A percentile compares a stretch with the other conserved stretches of the same genome.
Evolutionary conservation across 2,797 vertebrate genomes (phyloP).

Genomic region (Oryzias sinensis): DNA sequence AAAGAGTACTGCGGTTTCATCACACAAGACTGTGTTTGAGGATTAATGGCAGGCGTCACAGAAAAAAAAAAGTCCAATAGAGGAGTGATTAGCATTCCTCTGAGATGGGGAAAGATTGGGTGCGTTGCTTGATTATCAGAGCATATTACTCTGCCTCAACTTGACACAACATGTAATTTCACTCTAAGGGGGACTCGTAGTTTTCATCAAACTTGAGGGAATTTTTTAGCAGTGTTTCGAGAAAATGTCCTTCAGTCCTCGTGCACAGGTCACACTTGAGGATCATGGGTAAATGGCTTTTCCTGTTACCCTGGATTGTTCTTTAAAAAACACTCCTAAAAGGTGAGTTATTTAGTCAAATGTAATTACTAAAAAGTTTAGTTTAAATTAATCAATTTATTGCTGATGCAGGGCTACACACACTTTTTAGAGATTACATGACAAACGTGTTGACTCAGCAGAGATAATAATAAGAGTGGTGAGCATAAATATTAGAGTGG

Average conservation of each 20-base stretch:
- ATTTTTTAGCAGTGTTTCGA: slow-evolving; percentile 27
- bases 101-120: slow-evolving; percentile 48
- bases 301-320: neutral
- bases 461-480: neutral
- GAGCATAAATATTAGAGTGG: no score
- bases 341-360: no score
- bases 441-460: neutral
- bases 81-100: slow-evolving; percentile 68
- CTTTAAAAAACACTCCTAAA: neutral
- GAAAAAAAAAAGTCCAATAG: slow-evolving; percentile 66
- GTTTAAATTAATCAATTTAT: neutral
- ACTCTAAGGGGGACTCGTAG: slow-evolving; percentile 45
- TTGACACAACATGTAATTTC: slow-evolving; percentile 63
- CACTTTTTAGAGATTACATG: neutral
- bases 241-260: slow-evolving; percentile 49
- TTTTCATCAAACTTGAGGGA: slow-evolving; percentile 35
- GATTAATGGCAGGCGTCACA: slow-evolving; percentile 72
- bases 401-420: slow-evolving; percentile 7
- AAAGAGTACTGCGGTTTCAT: slow-evolving; percentile 62
- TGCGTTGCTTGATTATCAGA: slow-evolving; percentile 62
- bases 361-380: neutral
- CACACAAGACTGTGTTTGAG: slow-evolving; percentile 47
- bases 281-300: neutral
- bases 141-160: slow-evolving; percentile 45
- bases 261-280: slow-evolving; percentile 19